Evolutionary conservation across 2,797 vertebrate species (phyloP).

Genomic region (Notolabrus celidotus): DNA sequence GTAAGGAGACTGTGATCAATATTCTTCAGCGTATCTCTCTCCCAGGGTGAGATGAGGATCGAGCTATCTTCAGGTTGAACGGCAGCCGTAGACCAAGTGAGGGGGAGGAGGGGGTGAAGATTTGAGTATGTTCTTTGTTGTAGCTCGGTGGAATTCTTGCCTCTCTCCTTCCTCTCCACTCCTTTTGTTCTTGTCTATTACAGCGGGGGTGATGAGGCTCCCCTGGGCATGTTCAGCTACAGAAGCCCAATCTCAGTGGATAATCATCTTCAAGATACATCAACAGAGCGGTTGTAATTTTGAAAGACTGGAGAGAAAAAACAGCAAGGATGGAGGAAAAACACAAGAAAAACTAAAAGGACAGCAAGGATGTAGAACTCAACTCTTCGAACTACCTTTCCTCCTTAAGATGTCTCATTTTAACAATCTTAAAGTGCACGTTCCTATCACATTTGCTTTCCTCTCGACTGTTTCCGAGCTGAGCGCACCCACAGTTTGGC

Average conservation of each 20-base stretch:
- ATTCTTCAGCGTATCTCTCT: constrained; percentile 76
- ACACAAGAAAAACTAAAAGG: constrained; percentile 24
- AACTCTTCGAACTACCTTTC: constrained; percentile 17
- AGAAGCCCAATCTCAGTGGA: constrained; percentile 77
- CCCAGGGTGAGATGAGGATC: constrained; percentile 80
- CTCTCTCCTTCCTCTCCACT: constrained; percentile 69
- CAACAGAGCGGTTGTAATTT: constrained; percentile 74
- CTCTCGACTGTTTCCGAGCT: constrained; percentile 59
- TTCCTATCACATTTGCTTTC: constrained; percentile 53
- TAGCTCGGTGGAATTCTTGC: constrained; percentile 77
- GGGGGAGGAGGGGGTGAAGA: constrained; percentile 48
- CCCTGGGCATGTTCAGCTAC: constrained; percentile 72
- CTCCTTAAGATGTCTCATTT: constrained; percentile 23
- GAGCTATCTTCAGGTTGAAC: constrained; percentile 75
- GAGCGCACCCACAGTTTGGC: constrained; percentile 70
- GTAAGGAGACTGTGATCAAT: constrained; percentile 85
- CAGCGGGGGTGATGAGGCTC: constrained; percentile 75
- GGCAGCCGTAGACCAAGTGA: constrained; percentile 47
- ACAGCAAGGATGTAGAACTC: constrained; percentile 17
- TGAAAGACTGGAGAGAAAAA: constrained; percentile 53
- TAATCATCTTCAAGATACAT: constrained; percentile 80
- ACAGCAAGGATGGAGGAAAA: constrained; percentile 15
- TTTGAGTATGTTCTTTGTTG: constrained; percentile 77
- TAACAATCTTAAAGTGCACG: constrained; percentile 37
- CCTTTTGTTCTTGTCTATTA: constrained; percentile 79